Base-by-base conservation (phyloP, 2,113 vertebrate species). In the Natator depressus region DNA sequence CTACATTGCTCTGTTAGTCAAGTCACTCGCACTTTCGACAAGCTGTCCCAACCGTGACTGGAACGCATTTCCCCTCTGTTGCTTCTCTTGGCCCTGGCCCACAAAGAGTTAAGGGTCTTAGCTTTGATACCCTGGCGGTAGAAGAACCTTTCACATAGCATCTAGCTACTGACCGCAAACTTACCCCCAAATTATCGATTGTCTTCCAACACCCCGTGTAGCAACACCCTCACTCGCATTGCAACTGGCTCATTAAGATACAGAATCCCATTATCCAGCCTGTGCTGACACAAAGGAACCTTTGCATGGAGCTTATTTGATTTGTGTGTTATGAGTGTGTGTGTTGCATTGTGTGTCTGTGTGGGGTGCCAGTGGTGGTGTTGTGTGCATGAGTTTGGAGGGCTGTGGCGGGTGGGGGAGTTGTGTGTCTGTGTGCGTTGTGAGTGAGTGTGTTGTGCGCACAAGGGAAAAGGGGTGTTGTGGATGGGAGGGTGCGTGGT, bases 61-160 rank as follows among this genome's bases (percentile, higher is more conserved):
- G n/a, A 14, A 29, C 12, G 1, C 22, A 10, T 24, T 27, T 24
- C 1, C 6, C 1, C 6, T 9, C 1, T 0, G 25, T 54, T 38
- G 5, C n/a, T 31, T 17, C 29, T 31, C n/a, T 53, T 1, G 1
- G 10, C 14, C 12, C 27, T 14, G 13, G 25, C 38, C 27, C 1
- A 22, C 49, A 3, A 84, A 46, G 84, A 46, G 80, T 87, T 80
- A 75, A 49, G 84, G 31, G 24, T 24, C n/a, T 6, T 20, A 7
- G 72, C 55, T 6, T n/a, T 42, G 22, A 31, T 38, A 19, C 84
- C 53, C 54, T 69, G 6, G 42, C 38, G 14, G 9, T 55, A 46
- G 50, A 53, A 72, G 25, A 82, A 69, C 25, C 38, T 84, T 85
- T 5, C 25, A 3, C 93, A 78, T 65, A 51, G 78, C 89, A 22